phyloP scores from a whole-genome alignment of 64 coral and sea anemone genomes.

The Anthopleura sola region DNA sequence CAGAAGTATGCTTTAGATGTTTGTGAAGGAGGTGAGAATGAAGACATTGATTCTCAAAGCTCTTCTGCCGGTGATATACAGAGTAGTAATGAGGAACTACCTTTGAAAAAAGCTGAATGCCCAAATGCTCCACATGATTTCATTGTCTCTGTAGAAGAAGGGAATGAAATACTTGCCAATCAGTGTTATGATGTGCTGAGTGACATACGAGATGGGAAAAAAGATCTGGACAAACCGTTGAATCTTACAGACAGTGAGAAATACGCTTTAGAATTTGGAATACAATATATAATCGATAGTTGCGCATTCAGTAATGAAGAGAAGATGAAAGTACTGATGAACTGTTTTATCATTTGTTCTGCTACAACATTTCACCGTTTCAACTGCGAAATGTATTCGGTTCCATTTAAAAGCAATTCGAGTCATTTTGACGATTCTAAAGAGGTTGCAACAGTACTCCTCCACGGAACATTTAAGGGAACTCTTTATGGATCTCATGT shows the following conservation, averaged over 20 bases:
- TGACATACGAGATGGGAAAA: background rate
- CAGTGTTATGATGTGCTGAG: slow-evolving; percentile 11
- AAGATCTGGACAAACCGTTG: background rate
- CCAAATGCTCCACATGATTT: background rate
- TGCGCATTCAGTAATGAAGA: background rate
- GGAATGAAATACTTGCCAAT: slow-evolving; percentile 12
- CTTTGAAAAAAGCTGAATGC: background rate
- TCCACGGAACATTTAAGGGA: too few species aligned
- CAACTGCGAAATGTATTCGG: too few species aligned
- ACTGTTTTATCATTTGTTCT: too few species aligned
- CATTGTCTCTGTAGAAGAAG: background rate
- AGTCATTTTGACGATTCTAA: too few species aligned
- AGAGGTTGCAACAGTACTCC: too few species aligned
- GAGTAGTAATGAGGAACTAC: too few species aligned
- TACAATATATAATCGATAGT: background rate
- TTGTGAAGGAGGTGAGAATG: too few species aligned
- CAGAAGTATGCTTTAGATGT: too few species aligned
- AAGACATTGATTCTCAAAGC: background rate
- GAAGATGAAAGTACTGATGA: background rate
- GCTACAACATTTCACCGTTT: too few species aligned
- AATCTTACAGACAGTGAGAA: background rate
- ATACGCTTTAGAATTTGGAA: background rate
- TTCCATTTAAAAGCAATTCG: too few species aligned
- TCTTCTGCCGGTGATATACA: background rate
- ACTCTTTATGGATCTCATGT: background rate